A percentile compares a stretch with the other conserved stretches of the same genome.
Conservation (phyloP, 2,113 vertebrate species). For the Mus spicilegus region DNA sequence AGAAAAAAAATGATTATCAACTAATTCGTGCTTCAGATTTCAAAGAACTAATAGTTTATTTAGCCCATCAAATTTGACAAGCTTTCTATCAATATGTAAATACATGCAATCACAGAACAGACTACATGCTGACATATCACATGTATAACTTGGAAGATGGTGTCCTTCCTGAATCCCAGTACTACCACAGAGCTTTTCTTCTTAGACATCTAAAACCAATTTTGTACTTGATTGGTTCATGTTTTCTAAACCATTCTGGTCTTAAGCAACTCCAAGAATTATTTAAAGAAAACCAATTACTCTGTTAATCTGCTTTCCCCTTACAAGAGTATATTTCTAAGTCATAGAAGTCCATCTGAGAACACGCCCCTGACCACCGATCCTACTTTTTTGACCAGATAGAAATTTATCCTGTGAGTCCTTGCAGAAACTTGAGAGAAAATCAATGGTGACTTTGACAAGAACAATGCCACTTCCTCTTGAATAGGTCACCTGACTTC, state of each 20-base stretch:
- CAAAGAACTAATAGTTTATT: conserved; percentile 23
- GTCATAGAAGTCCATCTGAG: conserved; percentile 48
- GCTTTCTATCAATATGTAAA: background rate
- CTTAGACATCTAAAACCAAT: conserved; percentile 23
- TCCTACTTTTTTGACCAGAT: conserved; percentile 57
- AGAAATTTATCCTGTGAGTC: conserved; percentile 77
- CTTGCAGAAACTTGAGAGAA: conserved; percentile 73
- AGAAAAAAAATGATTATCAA: conserved; percentile 18
- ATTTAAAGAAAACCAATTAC: conserved; percentile 50
- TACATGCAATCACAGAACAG: background rate
- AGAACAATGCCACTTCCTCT: conserved; percentile 71
- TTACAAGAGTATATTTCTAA: conserved; percentile 64
- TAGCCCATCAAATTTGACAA: conserved; percentile 18
- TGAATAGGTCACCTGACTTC: conserved; percentile 51
- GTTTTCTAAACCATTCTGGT: conserved; percentile 34
- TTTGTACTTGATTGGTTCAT: background rate
- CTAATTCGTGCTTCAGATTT: conserved; percentile 44
- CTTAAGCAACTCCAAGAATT: conserved; percentile 18
- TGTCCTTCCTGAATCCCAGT: background rate
- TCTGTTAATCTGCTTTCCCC: background rate
- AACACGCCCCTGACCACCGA: background rate
- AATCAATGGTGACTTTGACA: conserved; percentile 76
- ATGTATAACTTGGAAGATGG: background rate
- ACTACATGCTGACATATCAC: background rate
- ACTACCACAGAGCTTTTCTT: conserved; percentile 1